Evolutionary conservation across 2,113 vertebrate genomes (phyloP), one percentile per base, ranked within the genome.

Genomic region (Oreotrochilus melanogaster): DNA sequence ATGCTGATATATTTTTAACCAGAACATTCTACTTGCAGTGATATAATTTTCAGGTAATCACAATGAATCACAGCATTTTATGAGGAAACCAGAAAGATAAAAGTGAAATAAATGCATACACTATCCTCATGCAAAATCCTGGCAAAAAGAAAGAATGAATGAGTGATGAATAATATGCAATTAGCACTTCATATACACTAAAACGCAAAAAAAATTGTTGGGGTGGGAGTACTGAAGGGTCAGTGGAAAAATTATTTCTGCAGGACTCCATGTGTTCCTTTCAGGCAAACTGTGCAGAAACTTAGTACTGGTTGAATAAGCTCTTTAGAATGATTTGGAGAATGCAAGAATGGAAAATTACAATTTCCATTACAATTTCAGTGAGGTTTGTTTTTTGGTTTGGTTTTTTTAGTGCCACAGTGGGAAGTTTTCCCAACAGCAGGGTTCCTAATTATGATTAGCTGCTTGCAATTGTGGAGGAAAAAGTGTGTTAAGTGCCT

Each of bases 381-480:
- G 39, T 39, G 39, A 39, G 39, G 39, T 39, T 39, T 39, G 39
- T 11, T 39, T 39, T 39, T 39, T 11, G 39, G 39, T 11, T 39
- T 39, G 11, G 45, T 48, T 75, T 47, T 78, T 80, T 81, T 9
- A 57, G 14, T 67, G 51, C 27, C 30, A 66, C 24, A 5, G 56
- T 89, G 30, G 89, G 25, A 14, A 61, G 91, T 89, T 92, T 95
- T 95, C 91, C 91, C 76, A 88, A 67, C 76, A 91, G 91, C 79
- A 75, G 83, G 65, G 61, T 71, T 95, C 73, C 91, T 95, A 92
- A 81, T 94, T 94, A 94, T 84, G 92, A 94, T 86, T 92, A 95
- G 65, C 37, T 94, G 48, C 83, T 86, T 89, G 60, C 56, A 81
- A n/a, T 57, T 72, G 57, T 74, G 76, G 53, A 86, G 60, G 33